Evolutionary conservation across 2,797 vertebrate species (phyloP).

Genomic region (Todus mexicanus): DNA sequence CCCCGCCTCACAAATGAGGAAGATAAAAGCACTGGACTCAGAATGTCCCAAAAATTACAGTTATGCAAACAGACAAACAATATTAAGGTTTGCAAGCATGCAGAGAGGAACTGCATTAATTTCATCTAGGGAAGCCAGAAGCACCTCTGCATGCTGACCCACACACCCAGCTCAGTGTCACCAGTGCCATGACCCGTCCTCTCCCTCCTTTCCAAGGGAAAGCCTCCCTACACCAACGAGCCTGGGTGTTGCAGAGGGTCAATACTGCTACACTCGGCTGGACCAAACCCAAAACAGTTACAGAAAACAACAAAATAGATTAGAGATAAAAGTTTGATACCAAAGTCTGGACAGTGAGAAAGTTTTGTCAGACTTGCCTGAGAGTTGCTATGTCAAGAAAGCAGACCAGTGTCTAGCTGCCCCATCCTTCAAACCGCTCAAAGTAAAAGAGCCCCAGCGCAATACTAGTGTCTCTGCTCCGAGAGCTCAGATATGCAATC

Average conservation of each 20-base stretch:
- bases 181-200: not conserved
- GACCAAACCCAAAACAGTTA: not conserved
- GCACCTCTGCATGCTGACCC: not conserved
- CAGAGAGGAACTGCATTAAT: not conserved
- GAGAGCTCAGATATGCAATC: not conserved
- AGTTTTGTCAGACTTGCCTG: not conserved
- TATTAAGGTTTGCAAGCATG: not conserved
- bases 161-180: not conserved
- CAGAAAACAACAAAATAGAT: not conserved
- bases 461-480: not conserved
- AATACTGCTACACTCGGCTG: not conserved
- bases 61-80: not conserved
- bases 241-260: not conserved
- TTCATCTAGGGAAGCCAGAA: not conserved
- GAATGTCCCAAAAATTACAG: not conserved
- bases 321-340: not conserved
- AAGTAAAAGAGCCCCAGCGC: not conserved
- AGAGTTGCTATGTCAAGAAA: not conserved
- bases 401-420: not conserved
- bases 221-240: rapidly evolving
- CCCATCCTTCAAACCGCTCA: not conserved
- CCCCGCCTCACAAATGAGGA: not conserved
- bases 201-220: not conserved
- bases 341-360: not conserved
- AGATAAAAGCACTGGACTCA: not conserved